Percentiles rank a stretch among this genome's conserved stretches.
These are phyloP conservation scores for Raphicerus campestris DNA, from an alignment of 2,113 vertebrate species.

Conservation along the genomic window DNA sequence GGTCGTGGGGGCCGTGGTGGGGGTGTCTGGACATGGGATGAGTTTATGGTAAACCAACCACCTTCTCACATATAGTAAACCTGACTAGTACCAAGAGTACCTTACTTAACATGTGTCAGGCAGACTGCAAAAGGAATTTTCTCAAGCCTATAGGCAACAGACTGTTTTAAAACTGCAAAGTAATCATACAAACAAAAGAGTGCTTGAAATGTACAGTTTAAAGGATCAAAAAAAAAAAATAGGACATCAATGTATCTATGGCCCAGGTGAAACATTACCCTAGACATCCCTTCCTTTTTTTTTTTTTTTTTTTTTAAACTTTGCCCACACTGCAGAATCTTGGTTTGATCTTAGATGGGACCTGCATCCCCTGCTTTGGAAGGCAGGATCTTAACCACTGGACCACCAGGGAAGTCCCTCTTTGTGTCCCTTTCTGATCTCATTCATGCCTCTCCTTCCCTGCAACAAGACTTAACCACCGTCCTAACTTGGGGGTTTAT, in stretches of 20 bases:
- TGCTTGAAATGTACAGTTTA: not conserved
- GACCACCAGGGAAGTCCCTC: not conserved
- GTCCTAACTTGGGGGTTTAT: not conserved
- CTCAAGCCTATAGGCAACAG: not conserved
- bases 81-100: not conserved
- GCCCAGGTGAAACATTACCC: not conserved
- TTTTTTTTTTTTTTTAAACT: not conserved
- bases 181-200: not conserved
- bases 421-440: not conserved
- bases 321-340: not conserved
- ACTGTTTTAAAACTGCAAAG: slow-evolving; percentile 3
- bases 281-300: not conserved
- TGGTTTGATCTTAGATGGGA: not conserved
- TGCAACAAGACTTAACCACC: not conserved
- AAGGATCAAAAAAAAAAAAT: not conserved
- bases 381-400: not conserved
- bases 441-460: not conserved
- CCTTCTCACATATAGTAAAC: not conserved
- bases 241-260: not conserved
- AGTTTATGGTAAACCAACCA: not conserved
- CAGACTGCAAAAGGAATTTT: not conserved
- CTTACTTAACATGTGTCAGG: not conserved
- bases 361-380: not conserved
- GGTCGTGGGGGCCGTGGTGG: not conserved
- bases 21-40: not conserved